Evolutionary conservation across 2,888 invertebrate species (phyloP).

Genomic region (Pseudanteris insignis): DNA sequence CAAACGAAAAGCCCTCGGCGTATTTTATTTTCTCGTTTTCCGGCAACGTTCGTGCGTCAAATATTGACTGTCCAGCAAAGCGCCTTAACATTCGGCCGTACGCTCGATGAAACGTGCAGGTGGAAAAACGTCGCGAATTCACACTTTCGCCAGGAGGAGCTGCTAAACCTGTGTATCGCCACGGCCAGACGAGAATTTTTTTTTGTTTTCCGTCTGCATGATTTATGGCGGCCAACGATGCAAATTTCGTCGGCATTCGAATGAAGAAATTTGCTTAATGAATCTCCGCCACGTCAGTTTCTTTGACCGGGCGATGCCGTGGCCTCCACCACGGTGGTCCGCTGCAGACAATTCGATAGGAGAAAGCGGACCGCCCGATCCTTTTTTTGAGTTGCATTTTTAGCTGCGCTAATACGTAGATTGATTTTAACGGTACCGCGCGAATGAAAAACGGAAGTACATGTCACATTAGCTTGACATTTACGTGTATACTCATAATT

Average conservation of each 20-base stretch:
- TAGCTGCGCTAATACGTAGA: too few relatives aligned
- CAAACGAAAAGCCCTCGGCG: conserved; percentile 30
- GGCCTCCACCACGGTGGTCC: conserved; percentile 54
- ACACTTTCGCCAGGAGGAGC: too few relatives aligned
- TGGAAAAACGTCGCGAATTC: too few relatives aligned
- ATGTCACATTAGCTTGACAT: too few relatives aligned
- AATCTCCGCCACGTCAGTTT: conserved; percentile 52
- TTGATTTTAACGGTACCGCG: too few relatives aligned
- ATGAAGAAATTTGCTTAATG: conserved; percentile 51
- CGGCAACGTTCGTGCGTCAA: conserved; percentile 13
- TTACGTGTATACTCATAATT: too few relatives aligned
- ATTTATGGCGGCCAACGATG: conserved; percentile 53
- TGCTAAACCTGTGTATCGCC: too few relatives aligned
- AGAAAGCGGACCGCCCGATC: conserved; percentile 32
- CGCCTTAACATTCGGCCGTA: not conserved
- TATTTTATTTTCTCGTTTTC: conserved; percentile 33
- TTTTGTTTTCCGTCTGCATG: conserved; percentile 21
- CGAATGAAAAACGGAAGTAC: too few relatives aligned
- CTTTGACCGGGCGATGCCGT: conserved; percentile 41
- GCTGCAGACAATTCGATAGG: conserved; percentile 19
- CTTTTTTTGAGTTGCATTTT: conserved; percentile 4
- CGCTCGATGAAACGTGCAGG: too few relatives aligned
- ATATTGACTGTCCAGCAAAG: conserved; percentile 18
- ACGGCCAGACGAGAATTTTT: too few relatives aligned
- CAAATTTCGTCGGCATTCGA: conserved; percentile 46